Conservation (phyloP, 2,888 invertebrate genomes). For the Orthosia gracilis region DNA sequence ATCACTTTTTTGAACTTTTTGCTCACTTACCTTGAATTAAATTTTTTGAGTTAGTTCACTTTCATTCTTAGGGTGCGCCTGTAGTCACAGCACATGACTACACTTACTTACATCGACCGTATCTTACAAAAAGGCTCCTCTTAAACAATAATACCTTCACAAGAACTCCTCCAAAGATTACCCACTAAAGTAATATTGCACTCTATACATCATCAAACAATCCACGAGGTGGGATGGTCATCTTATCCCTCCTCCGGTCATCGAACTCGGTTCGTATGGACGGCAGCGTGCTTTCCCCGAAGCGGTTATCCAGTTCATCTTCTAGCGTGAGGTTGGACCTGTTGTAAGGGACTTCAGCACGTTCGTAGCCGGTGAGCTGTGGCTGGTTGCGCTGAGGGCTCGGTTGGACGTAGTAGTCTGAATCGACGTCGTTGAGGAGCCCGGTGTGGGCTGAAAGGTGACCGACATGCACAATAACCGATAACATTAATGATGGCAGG, state of each 20-base stretch:
- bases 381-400: conserved; percentile 79
- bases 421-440: conserved; percentile 94
- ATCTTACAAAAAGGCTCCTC: conserved; percentile 13
- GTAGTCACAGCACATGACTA: not conserved
- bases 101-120: not conserved
- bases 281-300: conserved; percentile 92
- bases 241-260: conserved; percentile 83
- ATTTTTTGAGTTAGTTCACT: no score
- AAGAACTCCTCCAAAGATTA: conserved; percentile 39
- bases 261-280: conserved; percentile 79
- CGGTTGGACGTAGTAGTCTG: conserved; percentile 93
- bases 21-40: no score
- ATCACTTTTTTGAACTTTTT: no score
- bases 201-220: conserved; percentile 95
- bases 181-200: conserved; percentile 53
- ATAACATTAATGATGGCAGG: conserved; percentile 72
- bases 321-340: conserved; percentile 76
- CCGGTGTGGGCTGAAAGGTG: conserved; percentile 94
- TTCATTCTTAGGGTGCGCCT: no score
- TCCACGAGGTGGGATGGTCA: conserved; percentile 94
- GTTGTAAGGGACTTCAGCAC: conserved; percentile 79
- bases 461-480: conserved; percentile 88
- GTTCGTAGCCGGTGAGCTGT: conserved; percentile 75
- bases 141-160: conserved; percentile 30
- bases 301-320: conserved; percentile 92